These are phyloP conservation scores for Gryon sp. DNA, from an alignment of 1,140 invertebrate species.

Conservation along the genomic window DNA sequence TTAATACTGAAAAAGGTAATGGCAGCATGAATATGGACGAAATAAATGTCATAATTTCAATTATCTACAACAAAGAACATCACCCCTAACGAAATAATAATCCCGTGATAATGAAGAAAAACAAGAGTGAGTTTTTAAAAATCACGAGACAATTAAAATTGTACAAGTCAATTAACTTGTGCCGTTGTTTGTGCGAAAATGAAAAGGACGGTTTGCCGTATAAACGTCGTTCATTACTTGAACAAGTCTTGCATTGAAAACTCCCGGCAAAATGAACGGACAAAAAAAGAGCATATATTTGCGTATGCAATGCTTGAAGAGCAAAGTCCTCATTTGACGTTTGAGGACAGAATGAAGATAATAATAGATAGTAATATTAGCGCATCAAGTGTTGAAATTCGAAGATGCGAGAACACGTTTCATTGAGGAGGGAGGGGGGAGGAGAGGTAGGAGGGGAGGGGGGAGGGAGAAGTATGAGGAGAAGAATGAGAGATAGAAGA, in stretches of 20 bases:
- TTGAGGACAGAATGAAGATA: slow-evolving; percentile 8
- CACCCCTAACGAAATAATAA: no score
- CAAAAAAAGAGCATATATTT: slow-evolving; percentile 4
- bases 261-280: not conserved
- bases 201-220: not conserved
- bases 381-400: slow-evolving; percentile 28
- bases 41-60: no score
- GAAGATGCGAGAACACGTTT: slow-evolving; percentile 36
- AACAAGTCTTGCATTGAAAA: slow-evolving; percentile 13
- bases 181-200: not conserved
- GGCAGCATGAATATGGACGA: no score
- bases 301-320: slow-evolving; percentile 4
- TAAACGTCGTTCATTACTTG: not conserved
- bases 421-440: slow-evolving; percentile 28
- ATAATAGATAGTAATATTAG: slow-evolving; percentile 25
- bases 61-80: no score
- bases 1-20: no score
- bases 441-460: slow-evolving; percentile 37
- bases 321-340: slow-evolving; percentile 4
- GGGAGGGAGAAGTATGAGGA: slow-evolving; percentile 42
- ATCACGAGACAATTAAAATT: not conserved
- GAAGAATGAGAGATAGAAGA: slow-evolving; percentile 46
- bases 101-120: not conserved
- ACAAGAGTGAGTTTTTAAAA: not conserved
- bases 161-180: not conserved